phyloP scores from a whole-genome alignment of 2,113 vertebrate species.

The Uropsilus gracilis region DNA sequence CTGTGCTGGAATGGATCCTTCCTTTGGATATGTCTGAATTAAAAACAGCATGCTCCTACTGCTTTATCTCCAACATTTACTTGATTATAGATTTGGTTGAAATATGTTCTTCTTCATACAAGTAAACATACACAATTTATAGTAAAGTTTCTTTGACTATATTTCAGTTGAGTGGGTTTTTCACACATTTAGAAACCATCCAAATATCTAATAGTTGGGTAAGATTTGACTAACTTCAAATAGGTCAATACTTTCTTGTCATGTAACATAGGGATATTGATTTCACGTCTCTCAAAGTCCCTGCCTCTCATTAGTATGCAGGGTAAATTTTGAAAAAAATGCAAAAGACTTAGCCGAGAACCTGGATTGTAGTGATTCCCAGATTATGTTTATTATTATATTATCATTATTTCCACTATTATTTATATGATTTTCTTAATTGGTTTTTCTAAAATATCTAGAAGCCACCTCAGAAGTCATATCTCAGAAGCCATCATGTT shows the following conservation, averaged over 20 bases:
- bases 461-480: too few species aligned
- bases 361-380: neutral
- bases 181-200: neutral
- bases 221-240: neutral
- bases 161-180: neutral
- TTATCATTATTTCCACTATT: neutral
- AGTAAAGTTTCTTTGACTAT: neutral
- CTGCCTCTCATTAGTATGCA: neutral
- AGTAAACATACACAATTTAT: neutral
- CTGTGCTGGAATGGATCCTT: neutral
- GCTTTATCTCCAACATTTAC: neutral
- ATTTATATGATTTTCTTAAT: neutral
- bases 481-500: neutral
- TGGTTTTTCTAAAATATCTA: constrained; percentile 8
- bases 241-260: neutral
- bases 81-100: neutral
- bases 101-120: neutral
- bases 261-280: neutral
- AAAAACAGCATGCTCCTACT: neutral
- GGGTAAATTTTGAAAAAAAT: neutral
- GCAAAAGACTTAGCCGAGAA: neutral
- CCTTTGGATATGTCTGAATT: neutral
- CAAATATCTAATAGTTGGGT: neutral
- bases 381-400: neutral
- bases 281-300: neutral